Evolutionary conservation across 2,113 vertebrate genomes (phyloP).

Genomic region (Hyla sarda): DNA sequence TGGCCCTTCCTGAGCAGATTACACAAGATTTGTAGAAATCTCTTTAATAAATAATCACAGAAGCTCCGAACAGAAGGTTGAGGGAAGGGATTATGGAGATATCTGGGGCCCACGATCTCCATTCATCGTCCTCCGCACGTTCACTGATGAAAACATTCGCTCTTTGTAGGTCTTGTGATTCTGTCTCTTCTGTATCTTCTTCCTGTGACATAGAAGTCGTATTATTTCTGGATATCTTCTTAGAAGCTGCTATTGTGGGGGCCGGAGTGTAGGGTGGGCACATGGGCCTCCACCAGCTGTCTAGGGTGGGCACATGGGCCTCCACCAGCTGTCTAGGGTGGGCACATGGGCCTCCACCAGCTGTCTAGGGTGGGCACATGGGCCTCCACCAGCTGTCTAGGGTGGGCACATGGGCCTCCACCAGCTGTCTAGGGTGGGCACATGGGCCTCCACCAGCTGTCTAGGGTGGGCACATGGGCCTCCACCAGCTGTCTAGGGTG

Average conservation of each 20-base stretch:
- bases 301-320: no score
- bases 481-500: no score
- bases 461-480: no score
- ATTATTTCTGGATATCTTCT: neutral
- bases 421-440: no score
- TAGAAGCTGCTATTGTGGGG: neutral
- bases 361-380: no score
- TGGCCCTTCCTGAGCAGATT: neutral
- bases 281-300: no score
- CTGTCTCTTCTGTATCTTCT: neutral
- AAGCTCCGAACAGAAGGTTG: neutral
- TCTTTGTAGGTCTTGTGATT: neutral
- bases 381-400: no score
- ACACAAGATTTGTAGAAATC: conserved; percentile 6
- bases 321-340: no score
- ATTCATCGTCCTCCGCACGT: neutral
- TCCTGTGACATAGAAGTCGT: neutral
- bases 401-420: no score
- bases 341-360: no score
- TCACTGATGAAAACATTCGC: neutral
- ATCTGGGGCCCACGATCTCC: neutral
- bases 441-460: no score
- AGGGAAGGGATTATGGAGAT: conserved; percentile 4
- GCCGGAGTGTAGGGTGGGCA: no score
- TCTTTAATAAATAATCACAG: conserved; percentile 18